Percentiles rank a stretch among this genome's conserved stretches.
These are phyloP conservation scores for Lacerta agilis DNA, from an alignment of 2,797 vertebrate species.

Conservation along the genomic window DNA sequence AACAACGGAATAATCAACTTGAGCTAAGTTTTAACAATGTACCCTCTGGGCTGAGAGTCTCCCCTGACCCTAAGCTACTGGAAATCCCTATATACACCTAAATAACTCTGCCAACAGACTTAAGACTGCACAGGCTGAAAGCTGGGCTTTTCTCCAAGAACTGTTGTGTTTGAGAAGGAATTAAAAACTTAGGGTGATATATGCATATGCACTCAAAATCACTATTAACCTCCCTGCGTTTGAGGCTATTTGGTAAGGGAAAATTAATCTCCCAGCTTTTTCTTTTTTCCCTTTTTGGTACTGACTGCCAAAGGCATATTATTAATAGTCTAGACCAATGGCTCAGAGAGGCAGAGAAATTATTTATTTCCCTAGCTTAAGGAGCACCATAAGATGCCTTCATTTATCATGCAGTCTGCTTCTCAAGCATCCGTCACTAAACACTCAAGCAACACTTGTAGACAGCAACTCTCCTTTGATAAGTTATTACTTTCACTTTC, in stretches of 20 bases:
- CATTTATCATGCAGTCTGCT: conserved; percentile 19
- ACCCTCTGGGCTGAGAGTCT: background rate
- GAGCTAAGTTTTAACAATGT: background rate
- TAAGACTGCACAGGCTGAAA: background rate
- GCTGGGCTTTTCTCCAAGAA: background rate
- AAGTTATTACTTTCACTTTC: background rate
- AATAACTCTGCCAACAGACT: background rate
- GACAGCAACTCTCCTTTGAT: background rate
- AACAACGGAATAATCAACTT: background rate
- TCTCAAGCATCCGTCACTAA: conserved; percentile 5
- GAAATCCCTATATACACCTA: background rate
- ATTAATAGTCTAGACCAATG: conserved; percentile 22
- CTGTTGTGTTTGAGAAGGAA: background rate
- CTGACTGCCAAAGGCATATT: conserved; percentile 47
- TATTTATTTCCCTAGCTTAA: conserved; percentile 57
- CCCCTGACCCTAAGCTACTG: background rate
- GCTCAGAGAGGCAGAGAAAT: conserved; percentile 29
- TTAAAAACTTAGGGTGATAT: background rate
- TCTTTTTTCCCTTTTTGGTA: background rate
- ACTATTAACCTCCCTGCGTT: conserved; percentile 46
- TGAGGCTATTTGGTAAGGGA: background rate
- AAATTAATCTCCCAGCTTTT: background rate
- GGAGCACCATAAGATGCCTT: background rate
- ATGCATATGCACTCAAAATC: conserved; percentile 43
- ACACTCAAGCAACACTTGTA: background rate